Percentiles rank a stretch among this genome's conserved stretches.
Conservation (phyloP, 2,888 invertebrate genomes). For the Anoplius nigerrimus region DNA sequence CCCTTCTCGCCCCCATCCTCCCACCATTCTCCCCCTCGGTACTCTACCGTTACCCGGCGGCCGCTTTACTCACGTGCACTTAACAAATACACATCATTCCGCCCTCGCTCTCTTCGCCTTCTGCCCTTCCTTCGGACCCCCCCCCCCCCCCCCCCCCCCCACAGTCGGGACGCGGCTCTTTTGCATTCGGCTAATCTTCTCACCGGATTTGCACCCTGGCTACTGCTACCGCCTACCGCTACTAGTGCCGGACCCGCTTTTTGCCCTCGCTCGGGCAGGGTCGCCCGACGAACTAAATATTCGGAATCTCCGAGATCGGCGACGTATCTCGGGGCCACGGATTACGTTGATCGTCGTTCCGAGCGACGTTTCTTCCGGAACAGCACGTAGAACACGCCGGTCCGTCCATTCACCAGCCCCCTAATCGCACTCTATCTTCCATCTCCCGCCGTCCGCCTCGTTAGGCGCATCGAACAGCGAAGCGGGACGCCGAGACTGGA, state of each 20-base stretch:
- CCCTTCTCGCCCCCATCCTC: slow-evolving; percentile 12
- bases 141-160: background rate
- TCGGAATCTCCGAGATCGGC: slow-evolving; percentile 6
- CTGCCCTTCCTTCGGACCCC: background rate
- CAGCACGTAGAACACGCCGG: too few relatives aligned
- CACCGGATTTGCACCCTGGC: slow-evolving; percentile 40
- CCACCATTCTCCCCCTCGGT: background rate
- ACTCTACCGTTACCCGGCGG: slow-evolving; percentile 13
- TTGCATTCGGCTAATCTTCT: slow-evolving; percentile 55
- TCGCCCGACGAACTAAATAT: slow-evolving; percentile 27
- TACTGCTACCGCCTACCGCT: too few relatives aligned
- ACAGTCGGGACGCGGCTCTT: slow-evolving; percentile 21
- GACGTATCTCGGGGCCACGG: background rate
- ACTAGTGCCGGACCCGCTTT: too few relatives aligned
- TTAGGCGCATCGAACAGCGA: too few relatives aligned
- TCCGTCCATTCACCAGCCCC: too few relatives aligned
- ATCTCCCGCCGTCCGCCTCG: too few relatives aligned
- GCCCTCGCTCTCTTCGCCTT: slow-evolving; percentile 2
- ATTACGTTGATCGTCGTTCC: background rate
- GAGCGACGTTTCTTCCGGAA: background rate
- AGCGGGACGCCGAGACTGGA: too few relatives aligned
- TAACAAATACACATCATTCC: slow-evolving; percentile 27
- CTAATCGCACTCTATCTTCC: too few relatives aligned
- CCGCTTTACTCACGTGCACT: slow-evolving; percentile 26
- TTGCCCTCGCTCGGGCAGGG: slow-evolving; percentile 16